Percentiles rank a stretch among this genome's conserved stretches.
Evolutionary conservation across 2,888 invertebrate genomes (phyloP).

Genomic region (Seladonia tumulorum): DNA sequence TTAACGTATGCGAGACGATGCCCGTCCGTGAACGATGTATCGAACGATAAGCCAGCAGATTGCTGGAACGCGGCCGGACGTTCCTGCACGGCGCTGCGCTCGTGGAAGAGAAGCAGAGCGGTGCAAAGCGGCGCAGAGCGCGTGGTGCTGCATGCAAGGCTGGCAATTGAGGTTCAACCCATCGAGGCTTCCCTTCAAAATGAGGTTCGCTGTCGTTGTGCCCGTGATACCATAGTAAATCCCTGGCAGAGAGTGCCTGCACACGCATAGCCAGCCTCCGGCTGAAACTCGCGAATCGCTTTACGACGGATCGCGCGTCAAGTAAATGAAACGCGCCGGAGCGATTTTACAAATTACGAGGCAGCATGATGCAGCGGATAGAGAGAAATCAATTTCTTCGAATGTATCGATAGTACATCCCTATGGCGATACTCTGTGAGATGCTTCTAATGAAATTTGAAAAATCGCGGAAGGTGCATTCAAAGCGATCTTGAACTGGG

Average conservation of each 20-base stretch:
- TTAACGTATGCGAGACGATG: conserved; percentile 51
- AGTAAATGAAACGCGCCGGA: not conserved
- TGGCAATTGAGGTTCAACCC: conserved; percentile 31
- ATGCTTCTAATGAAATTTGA: no score
- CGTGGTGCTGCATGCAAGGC: conserved; percentile 42
- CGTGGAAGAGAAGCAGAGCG: conserved; percentile 14
- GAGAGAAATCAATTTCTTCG: not conserved
- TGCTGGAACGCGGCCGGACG: conserved; percentile 31
- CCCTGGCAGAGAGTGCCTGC: not conserved
- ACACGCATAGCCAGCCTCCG: not conserved
- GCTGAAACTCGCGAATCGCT: conserved; percentile 30
- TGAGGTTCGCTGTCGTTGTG: conserved; percentile 10
- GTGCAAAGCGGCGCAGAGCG: conserved; percentile 5
- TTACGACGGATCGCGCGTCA: not conserved
- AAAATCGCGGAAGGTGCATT: no score
- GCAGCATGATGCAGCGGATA: not conserved
- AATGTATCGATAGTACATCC: not conserved
- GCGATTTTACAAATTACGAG: not conserved
- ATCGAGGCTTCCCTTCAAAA: conserved; percentile 24
- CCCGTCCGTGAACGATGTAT: conserved; percentile 32
- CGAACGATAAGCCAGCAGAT: conserved; percentile 55
- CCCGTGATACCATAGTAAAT: conserved; percentile 10
- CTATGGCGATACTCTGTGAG: not conserved
- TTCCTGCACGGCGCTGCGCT: not conserved
- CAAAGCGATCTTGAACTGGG: no score